phyloP scores from a whole-genome alignment of 1,140 invertebrate genomes.

The Drosophila bifasciata region DNA sequence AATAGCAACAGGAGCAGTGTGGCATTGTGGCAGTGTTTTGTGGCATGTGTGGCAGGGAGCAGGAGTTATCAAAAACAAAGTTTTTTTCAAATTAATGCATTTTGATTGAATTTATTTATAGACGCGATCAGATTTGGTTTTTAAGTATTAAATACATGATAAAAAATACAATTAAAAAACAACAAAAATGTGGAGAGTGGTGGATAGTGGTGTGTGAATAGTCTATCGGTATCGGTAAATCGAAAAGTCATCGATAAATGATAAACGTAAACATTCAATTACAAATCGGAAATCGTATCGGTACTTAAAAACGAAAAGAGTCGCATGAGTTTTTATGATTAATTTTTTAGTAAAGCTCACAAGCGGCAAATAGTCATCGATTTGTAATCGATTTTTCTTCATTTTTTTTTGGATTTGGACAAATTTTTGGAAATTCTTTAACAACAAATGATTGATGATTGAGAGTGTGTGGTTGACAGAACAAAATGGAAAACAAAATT shows the following conservation, averaged over 20 bases:
- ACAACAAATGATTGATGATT: conserved; percentile 52
- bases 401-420: conserved; percentile 37
- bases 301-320: conserved; percentile 71
- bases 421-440: conserved; percentile 13
- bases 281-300: conserved; percentile 36
- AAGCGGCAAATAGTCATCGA: conserved; percentile 58
- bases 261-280: conserved; percentile 69
- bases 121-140: conserved; percentile 61
- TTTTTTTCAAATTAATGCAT: conserved; percentile 53
- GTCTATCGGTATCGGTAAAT: conserved; percentile 14
- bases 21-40: conserved; percentile 31
- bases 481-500: conserved; percentile 69
- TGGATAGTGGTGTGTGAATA: conserved; percentile 9
- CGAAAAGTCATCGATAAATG: conserved; percentile 45
- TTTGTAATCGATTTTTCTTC: conserved; percentile 21
- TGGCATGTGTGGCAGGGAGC: conserved; percentile 9
- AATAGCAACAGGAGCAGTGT: conserved; percentile 20
- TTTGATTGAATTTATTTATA: conserved; percentile 73
- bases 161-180: conserved; percentile 78
- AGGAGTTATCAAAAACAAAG: conserved; percentile 59
- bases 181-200: conserved; percentile 38
- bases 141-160: conserved; percentile 79
- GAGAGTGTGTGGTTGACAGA: conserved; percentile 47
- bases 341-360: conserved; percentile 83
- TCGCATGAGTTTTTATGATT: conserved; percentile 84